Conservation (phyloP, 2,797 vertebrate genomes). For the Arrhamphus sclerolepis region DNA sequence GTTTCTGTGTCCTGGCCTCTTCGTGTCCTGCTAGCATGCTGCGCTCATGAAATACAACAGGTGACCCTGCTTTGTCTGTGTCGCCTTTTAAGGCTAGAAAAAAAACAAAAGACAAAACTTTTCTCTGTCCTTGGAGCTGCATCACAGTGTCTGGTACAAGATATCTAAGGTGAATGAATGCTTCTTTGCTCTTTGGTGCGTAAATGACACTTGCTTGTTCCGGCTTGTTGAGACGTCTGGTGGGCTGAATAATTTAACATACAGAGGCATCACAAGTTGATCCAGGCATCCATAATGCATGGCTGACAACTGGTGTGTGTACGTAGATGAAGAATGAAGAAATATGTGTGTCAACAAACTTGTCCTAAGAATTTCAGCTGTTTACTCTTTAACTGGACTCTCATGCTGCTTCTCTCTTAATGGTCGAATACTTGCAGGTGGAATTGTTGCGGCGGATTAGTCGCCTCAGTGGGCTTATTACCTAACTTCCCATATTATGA, state of each 20-base stretch:
- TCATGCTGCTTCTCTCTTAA: neutral
- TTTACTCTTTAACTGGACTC: constrained; percentile 14
- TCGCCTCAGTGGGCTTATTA: constrained; percentile 49
- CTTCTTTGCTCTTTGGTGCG: constrained; percentile 53
- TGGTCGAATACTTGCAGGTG: constrained; percentile 38
- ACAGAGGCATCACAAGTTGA: constrained; percentile 47
- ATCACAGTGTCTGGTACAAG: constrained; percentile 5
- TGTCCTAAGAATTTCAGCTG: neutral
- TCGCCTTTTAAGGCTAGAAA: constrained; percentile 25
- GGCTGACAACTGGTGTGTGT: constrained; percentile 38
- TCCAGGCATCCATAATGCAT: constrained; percentile 66
- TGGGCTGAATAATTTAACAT: constrained; percentile 73
- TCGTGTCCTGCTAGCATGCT: constrained; percentile 44
- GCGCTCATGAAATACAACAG: constrained; percentile 40
- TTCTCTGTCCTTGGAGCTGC: constrained; percentile 42
- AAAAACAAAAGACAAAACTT: neutral
- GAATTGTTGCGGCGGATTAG: constrained; percentile 38
- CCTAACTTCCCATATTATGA: constrained; percentile 67
- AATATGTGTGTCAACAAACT: neutral
- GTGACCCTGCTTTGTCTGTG: constrained; percentile 30
- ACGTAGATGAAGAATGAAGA: constrained; percentile 41
- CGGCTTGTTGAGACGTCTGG: constrained; percentile 54
- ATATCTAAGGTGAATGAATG: constrained; percentile 34
- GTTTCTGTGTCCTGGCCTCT: constrained; percentile 39
- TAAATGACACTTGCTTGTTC: constrained; percentile 61